Base-by-base conservation (phyloP, 2,797 vertebrate genomes). In the Gymnothorax reevesii region DNA sequence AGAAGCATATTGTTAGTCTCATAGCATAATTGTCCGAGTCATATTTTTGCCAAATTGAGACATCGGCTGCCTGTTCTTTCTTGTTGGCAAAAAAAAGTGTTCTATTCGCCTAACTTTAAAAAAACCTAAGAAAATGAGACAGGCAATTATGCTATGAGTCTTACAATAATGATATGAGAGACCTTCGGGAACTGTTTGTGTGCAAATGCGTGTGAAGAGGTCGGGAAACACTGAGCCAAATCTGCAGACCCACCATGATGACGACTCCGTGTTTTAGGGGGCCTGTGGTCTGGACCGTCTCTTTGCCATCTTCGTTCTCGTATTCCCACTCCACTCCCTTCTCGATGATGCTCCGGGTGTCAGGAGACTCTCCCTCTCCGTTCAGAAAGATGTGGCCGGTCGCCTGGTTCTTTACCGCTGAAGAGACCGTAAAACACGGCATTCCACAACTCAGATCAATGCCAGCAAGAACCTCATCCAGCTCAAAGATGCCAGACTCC, bases 321-420 rank as follows among this genome's bases (percentile, higher is more conserved):
- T 99, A 98, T 88, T 99, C 98, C 99, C 99, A 99, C 92, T 99
- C 98, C 88, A 97, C 94, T 0, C 99, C 99, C 95, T 98, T 98
- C 91, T 98, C 97, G 69, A 99, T 97, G 92, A 99, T 95, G 0
- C 97, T 95, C 89, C 95, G 96, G 64, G 97, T 96, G 87, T 97
- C 95, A 85, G 97, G 96, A 88, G 96, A 93, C 0, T 97, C 94
- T 73, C 95, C 96, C 85, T 98, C 97, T 87, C 97, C 96, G 0
- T 98, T 99, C 84, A 99, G 91, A 92, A 99, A 97, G 91, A 97
- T 97, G 89, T 96, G 95, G 89, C 97, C 97, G 0, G 97, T 97
- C 71, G 96, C 98, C 92, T 97, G 94, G 88, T 98, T 99, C 95
- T 98, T 99, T 91, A 99, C 95, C 88, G 96, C 98, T 99, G 91